phyloP scores from a whole-genome alignment of 2,797 vertebrate genomes.

The Melopsittacus undulatus region DNA sequence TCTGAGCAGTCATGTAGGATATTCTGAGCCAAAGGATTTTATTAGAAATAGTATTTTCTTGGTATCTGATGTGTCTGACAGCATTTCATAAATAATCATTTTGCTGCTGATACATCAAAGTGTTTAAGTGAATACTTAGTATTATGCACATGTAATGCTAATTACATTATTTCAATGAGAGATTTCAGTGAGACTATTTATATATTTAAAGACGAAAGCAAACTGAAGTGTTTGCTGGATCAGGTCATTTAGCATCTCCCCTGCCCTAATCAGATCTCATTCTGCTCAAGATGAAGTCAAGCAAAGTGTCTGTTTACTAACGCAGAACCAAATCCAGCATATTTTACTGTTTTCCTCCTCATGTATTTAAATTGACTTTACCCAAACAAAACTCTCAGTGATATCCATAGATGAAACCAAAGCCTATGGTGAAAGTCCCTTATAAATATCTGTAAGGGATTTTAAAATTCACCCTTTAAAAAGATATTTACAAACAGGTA shows the following conservation, averaged over 20 bases:
- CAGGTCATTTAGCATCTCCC: not conserved
- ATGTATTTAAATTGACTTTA: not conserved
- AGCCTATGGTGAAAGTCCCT: not conserved
- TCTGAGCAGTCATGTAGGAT: not conserved
- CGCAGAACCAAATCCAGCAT: accelerated
- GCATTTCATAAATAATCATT: not conserved
- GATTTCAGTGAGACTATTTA: not conserved
- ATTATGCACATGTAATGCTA: not conserved
- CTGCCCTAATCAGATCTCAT: not conserved
- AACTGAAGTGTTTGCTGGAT: not conserved
- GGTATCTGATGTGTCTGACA: conserved; percentile 3
- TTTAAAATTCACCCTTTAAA: not conserved
- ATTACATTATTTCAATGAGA: not conserved
- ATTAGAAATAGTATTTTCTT: not conserved
- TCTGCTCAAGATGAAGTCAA: not conserved
- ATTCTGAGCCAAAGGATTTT: conserved; percentile 23
- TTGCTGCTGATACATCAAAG: conserved; percentile 43
- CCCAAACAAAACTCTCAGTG: not conserved
- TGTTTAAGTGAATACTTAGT: conserved; percentile 49
- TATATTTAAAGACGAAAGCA: not conserved
- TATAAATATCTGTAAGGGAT: not conserved
- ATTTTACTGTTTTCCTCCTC: not conserved
- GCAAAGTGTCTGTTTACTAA: not conserved
- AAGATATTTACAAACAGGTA: not conserved
- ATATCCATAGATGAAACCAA: not conserved